Evolutionary conservation across 92 coral and sea anemone genomes (phyloP), one percentile per base, ranked within the genome.

Genomic region (Actinostola sp.): DNA sequence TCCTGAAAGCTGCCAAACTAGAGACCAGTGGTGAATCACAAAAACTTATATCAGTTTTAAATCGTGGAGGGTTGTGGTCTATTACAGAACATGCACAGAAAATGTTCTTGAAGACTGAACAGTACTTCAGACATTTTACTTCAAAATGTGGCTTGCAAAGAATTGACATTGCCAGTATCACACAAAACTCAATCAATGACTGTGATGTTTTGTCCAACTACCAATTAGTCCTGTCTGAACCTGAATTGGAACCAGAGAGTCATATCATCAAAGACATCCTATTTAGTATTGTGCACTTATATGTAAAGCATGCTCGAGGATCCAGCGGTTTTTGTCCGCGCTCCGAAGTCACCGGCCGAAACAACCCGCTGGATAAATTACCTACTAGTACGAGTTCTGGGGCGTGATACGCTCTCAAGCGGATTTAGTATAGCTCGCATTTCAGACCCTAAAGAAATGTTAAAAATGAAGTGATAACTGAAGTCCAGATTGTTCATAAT

Each of bases 51-150:
- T 57, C 81, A 13, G 41, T 67, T 34, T 61, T 86, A 34, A 75
- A 51, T 63, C 57, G 76, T 29, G 90, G 82, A 10, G 90, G 90
- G 9, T 45, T 73, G 6, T 78, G 85, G 89, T 26, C 75, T 17
- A 68, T 73, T 17, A 60, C 85, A 8, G 3, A 44, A 38, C 71
- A 62, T 24, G 74, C 80, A 49, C 41, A 58, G 19, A 79, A 79
- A 8, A 45, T 79, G 12, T 79, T 79, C 63, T 36, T 51, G 8
- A 46, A 51, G 29, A 74, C 66, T 14, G 85, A 81, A 51, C 56
- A 62, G 35, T 38, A 72, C 52, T 81, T 81, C 29, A 63, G 86
- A 41, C 56, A 50, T 21, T 52, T 35, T 4, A 72, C 71, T 41
- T 57, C 66, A 16, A 32, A 19, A 45, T 14, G 35, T 46, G 48